These are phyloP conservation scores for Monoplex corrugatus DNA, from an alignment of 2,888 invertebrate genomes.

Conservation along the genomic window DNA sequence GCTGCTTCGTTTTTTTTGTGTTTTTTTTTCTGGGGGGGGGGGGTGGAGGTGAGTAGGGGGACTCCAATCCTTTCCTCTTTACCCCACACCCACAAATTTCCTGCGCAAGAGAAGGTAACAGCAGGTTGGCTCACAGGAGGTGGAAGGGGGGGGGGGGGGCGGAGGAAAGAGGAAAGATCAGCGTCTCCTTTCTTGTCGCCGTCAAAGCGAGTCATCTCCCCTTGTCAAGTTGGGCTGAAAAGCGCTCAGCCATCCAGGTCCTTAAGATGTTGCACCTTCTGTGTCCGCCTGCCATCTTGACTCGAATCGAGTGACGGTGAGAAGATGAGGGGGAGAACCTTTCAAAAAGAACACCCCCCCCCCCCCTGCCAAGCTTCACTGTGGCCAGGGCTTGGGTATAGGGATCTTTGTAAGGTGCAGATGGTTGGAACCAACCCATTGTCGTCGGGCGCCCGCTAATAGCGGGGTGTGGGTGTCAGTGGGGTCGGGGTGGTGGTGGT, in stretches of 20 bases:
- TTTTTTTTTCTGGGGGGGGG: not conserved
- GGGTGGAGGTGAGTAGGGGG: not conserved
- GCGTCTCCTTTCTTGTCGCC: conserved; percentile 8
- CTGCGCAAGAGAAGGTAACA: conserved; percentile 4
- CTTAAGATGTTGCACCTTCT: conserved; percentile 24
- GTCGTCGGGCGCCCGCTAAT: not conserved
- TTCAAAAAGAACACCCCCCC: not conserved
- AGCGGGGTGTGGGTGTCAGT: no score
- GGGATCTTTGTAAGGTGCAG: conserved; percentile 23
- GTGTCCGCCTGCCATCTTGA: conserved; percentile 29
- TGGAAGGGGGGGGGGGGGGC: no score
- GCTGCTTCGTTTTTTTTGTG: no score
- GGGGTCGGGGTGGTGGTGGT: conserved; percentile 16
- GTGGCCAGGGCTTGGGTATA: not conserved
- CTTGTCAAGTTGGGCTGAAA: not conserved
- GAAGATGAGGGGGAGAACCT: no score
- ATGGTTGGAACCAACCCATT: conserved; percentile 29
- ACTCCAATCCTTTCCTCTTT: not conserved
- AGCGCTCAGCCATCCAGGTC: not conserved
- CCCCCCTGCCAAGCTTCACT: not conserved
- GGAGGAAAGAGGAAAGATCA: no score
- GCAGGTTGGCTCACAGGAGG: conserved; percentile 13
- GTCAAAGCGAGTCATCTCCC: conserved; percentile 33
- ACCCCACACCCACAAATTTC: not conserved
- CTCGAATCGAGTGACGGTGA: not conserved